phyloP scores from a whole-genome alignment of 2,888 invertebrate genomes.

The Liodrosophila aerea region DNA sequence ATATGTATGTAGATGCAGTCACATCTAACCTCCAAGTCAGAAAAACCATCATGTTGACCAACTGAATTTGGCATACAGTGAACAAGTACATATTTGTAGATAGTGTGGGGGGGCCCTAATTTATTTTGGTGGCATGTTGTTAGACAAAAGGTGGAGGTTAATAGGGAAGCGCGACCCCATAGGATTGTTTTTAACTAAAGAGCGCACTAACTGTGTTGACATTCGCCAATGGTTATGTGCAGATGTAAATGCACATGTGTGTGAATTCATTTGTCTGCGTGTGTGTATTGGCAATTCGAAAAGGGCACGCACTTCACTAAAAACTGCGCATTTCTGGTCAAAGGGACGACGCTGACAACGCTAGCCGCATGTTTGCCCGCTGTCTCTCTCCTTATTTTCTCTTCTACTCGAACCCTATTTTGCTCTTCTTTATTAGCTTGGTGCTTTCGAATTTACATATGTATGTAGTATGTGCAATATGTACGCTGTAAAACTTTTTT shows the following conservation, averaged over 20 bases:
- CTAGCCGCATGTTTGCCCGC: slow-evolving; percentile 68
- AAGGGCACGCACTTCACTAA: slow-evolving; percentile 77
- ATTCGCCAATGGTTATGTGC: slow-evolving; percentile 59
- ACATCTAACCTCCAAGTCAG: slow-evolving; percentile 16
- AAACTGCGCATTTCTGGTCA: slow-evolving; percentile 76
- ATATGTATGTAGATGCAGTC: slow-evolving; percentile 21
- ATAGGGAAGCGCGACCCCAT: slow-evolving; percentile 36
- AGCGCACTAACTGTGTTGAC: slow-evolving; percentile 69
- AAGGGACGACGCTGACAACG: slow-evolving; percentile 72
- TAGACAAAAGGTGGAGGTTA: neutral
- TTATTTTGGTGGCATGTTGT: no score
- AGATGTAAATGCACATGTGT: slow-evolving; percentile 29
- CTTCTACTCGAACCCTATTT: slow-evolving; percentile 7
- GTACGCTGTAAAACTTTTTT: slow-evolving; percentile 63
- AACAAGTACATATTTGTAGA: slow-evolving; percentile 44
- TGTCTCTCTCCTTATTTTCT: slow-evolving; percentile 3
- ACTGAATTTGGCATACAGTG: slow-evolving; percentile 65
- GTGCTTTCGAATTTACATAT: slow-evolving; percentile 34
- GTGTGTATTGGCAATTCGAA: slow-evolving; percentile 70
- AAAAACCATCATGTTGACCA: slow-evolving; percentile 69
- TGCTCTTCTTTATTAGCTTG: slow-evolving; percentile 14
- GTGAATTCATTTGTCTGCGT: slow-evolving; percentile 12
- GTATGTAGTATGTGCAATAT: slow-evolving; percentile 20
- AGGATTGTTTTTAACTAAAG: slow-evolving; percentile 71
- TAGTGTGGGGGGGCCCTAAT: neutral